These are phyloP conservation scores for Carpatolechia fugitivella DNA, from an alignment of 2,888 invertebrate species.

Conservation along the genomic window DNA sequence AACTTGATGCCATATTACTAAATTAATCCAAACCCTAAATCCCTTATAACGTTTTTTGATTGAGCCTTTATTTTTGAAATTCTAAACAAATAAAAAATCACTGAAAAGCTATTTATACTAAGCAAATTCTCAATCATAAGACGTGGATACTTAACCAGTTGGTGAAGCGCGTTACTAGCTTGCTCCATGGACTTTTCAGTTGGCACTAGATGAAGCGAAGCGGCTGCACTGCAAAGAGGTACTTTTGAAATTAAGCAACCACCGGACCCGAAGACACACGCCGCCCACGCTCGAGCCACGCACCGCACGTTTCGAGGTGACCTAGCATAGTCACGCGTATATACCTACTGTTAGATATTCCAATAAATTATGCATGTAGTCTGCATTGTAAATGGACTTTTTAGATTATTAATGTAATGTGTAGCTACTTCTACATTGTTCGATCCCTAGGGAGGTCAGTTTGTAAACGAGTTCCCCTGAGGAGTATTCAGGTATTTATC, in stretches of 20 bases:
- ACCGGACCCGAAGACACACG: constrained; percentile 11
- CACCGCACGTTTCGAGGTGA: constrained; percentile 66
- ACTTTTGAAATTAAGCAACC: constrained; percentile 65
- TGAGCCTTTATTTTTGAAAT: constrained; percentile 16
- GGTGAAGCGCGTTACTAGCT: constrained; percentile 60
- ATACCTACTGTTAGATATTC: constrained; percentile 41
- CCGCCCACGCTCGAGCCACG: neutral
- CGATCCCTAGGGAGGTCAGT: constrained; percentile 59
- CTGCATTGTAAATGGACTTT: constrained; percentile 45
- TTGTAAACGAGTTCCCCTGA: constrained; percentile 68
- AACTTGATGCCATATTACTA: constrained; percentile 48
- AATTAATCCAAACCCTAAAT: constrained; percentile 45
- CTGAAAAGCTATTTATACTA: too few species aligned
- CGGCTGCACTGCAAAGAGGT: constrained; percentile 50
- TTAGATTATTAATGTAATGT: constrained; percentile 49
- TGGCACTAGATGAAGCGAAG: constrained; percentile 54
- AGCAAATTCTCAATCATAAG: constrained; percentile 33
- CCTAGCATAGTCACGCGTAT: constrained; percentile 63
- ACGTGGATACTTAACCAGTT: constrained; percentile 36
- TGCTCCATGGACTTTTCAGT: constrained; percentile 77
- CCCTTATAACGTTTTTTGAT: constrained; percentile 50
- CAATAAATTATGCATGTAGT: constrained; percentile 57
- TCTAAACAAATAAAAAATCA: neutral
- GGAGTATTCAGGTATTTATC: constrained; percentile 78
- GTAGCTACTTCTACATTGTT: constrained; percentile 58